Percentiles rank a stretch among this genome's conserved stretches.
phyloP scores from a whole-genome alignment of 2,113 vertebrate genomes.

The Ahaetulla prasina region DNA sequence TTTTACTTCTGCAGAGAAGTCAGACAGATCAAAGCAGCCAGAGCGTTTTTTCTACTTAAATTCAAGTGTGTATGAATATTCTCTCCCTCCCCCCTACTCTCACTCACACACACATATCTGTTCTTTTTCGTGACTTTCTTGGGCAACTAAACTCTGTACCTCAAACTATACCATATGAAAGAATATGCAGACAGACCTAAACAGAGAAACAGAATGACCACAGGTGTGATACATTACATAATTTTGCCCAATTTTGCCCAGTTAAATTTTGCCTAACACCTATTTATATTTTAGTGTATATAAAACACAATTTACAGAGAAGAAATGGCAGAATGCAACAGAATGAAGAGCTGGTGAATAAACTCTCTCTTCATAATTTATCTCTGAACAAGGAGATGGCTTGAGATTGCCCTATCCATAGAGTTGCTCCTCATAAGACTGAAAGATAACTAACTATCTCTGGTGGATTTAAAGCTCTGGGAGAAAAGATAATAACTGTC shows the following conservation, averaged over 20 bases:
- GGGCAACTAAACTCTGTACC: not conserved
- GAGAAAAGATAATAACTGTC: not conserved
- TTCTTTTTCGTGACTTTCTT: not conserved
- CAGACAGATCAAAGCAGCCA: not conserved
- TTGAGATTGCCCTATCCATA: not conserved
- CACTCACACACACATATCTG: not conserved
- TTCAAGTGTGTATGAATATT: not conserved
- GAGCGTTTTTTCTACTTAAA: not conserved
- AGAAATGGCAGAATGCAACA: not conserved
- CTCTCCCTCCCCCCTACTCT: fast-evolving
- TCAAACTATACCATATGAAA: not conserved
- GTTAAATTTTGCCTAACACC: not conserved
- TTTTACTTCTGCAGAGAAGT: not conserved
- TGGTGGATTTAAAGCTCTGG: not conserved
- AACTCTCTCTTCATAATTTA: not conserved
- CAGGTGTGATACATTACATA: not conserved
- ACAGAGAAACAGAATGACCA: not conserved
- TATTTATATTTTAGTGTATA: not conserved
- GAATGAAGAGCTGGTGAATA: not conserved
- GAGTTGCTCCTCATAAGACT: not conserved
- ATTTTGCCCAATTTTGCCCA: not conserved
- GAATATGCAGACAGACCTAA: not conserved
- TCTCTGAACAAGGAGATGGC: not conserved
- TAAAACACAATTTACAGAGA: not conserved
- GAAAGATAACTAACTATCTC: not conserved